Evolutionary conservation across 2,888 invertebrate species (phyloP).

Genomic region (Drosophila cognata): DNA sequence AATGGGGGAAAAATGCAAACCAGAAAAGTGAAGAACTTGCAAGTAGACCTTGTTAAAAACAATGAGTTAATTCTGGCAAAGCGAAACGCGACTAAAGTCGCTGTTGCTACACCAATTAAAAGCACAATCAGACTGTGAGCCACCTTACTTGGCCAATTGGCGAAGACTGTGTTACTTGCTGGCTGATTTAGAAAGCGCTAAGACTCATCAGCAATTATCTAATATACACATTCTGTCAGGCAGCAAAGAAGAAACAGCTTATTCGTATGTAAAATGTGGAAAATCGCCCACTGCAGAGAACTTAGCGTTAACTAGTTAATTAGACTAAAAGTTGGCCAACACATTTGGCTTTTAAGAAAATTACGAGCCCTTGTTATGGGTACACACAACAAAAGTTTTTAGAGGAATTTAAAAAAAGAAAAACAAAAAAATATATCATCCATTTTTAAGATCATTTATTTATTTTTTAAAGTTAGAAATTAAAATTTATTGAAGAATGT

Average conservation of each 20-base stretch:
- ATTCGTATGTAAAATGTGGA: not conserved
- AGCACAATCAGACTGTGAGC: constrained; percentile 58
- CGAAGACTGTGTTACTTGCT: not conserved
- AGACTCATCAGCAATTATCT: constrained; percentile 57
- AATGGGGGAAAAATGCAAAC: constrained; percentile 7
- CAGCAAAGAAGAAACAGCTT: constrained; percentile 6
- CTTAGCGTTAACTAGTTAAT: constrained; percentile 44
- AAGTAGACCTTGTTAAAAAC: constrained; percentile 31
- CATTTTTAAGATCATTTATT: not conserved
- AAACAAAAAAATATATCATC: not conserved
- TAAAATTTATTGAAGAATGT: not conserved
- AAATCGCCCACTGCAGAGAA: constrained; percentile 39
- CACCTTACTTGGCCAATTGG: constrained; percentile 42
- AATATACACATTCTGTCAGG: constrained; percentile 38
- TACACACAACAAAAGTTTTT: not conserved
- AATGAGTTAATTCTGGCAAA: constrained; percentile 55
- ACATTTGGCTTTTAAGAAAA: constrained; percentile 15
- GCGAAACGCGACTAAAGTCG: constrained; percentile 23
- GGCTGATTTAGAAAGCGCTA: constrained; percentile 66
- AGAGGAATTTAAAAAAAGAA: not conserved
- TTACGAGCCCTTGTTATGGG: not conserved
- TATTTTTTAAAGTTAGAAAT: not conserved
- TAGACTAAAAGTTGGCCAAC: constrained; percentile 29
- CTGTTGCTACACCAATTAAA: constrained; percentile 53
- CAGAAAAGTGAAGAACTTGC: constrained; percentile 46